Conservation (phyloP, 2,113 vertebrate species). For the Bubo bubo region DNA sequence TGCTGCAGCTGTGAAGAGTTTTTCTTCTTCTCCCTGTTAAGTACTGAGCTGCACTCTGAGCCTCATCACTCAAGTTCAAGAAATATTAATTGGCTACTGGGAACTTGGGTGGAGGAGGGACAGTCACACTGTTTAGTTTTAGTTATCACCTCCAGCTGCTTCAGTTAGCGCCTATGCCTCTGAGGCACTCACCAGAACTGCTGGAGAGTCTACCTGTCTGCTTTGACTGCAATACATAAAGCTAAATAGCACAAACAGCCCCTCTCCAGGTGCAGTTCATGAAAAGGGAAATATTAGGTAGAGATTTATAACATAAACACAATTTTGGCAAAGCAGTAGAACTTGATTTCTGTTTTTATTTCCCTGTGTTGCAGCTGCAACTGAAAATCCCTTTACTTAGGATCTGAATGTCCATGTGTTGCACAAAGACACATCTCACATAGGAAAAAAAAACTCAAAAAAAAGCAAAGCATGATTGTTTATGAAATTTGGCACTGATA, state of each 20-base stretch:
- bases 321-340: neutral
- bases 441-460: neutral
- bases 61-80: neutral
- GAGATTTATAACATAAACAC: neutral
- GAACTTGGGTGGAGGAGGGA: neutral
- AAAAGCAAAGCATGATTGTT: accelerated
- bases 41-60: neutral
- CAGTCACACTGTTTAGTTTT: neutral
- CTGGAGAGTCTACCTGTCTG: neutral
- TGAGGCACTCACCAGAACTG: neutral
- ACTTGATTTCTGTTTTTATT: neutral
- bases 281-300: neutral
- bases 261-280: neutral
- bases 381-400: neutral
- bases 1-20: neutral
- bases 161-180: neutral
- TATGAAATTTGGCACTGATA: neutral
- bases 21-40: neutral
- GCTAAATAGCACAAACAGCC: neutral
- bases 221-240: neutral
- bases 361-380: neutral
- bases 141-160: neutral
- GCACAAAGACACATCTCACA: neutral
- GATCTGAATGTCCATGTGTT: neutral
- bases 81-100: neutral